Base-by-base conservation (phyloP, 2,888 invertebrate genomes). In the Epinotia brunnichana region DNA sequence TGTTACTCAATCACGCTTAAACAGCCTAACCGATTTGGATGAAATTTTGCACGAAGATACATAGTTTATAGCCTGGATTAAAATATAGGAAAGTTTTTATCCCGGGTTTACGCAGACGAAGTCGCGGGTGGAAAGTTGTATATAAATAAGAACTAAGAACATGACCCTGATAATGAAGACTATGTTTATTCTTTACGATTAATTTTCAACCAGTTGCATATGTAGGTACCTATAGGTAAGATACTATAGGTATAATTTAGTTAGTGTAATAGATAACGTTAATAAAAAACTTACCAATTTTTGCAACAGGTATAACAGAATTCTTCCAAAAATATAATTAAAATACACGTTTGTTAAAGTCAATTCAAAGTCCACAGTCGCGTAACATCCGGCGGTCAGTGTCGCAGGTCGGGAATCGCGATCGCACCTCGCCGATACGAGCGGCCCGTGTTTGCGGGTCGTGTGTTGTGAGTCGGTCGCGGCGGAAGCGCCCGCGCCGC, bases 401-500 rank as follows among this genome's bases (percentile, higher is more conserved):
- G 48, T 56, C 59, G 48, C 41, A 13, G 44, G 56, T 64, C 15
- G 29, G 51, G 51, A 35, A 19, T 41, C 54, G 54, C 66, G 62
- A 74, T 74, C 64, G 75, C 77, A 78, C 73, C 74, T 74, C 35
- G 35, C 60, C 73, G 76, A 51, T 66, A 60, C 35, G 73, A 75
- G 75, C 74, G 56, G 76, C 77, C 76, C 66, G 74, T 76, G 76
- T 77, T 77, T 76, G 67, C 76, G 68, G 48, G 24, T 11, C 11
- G 44, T 75, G 78, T 77, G 59, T 56, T 21, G 54, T 59, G 70
- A 21, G 35, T n/a, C 41, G 21, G 35, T 15, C 41, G 21, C 60
- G 19, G 72, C 74, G 76, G 70, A 73, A 74, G 57, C 75, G 60
- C 24, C 71, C 66, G 69, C 74, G 44, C 44, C 48, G 70, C 71